Percentiles rank a stretch among this genome's conserved stretches.
phyloP scores from a whole-genome alignment of 2,888 invertebrate species.

The Monochamus alternatus region DNA sequence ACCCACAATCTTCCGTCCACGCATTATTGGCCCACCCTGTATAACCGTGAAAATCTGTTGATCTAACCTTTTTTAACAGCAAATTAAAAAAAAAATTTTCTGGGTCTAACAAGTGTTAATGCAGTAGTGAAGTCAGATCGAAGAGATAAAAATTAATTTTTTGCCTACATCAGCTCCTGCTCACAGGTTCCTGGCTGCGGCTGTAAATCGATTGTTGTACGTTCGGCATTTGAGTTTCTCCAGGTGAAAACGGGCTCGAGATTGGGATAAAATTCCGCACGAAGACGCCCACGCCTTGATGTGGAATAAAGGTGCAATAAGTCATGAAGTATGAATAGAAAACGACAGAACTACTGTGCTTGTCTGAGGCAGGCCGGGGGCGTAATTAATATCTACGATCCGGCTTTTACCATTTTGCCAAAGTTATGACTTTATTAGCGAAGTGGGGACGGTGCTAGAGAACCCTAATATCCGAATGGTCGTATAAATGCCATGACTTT shows the following conservation, averaged over 20 bases:
- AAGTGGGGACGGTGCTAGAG: background rate
- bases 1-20: too few species aligned
- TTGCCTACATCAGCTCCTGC: background rate
- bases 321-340: slow-evolving; percentile 4
- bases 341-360: slow-evolving; percentile 9
- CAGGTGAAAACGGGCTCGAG: background rate
- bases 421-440: slow-evolving; percentile 7
- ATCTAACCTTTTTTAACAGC: too few species aligned
- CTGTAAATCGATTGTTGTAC: slow-evolving; percentile 12
- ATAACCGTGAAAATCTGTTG: too few species aligned
- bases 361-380: background rate
- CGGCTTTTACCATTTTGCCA: slow-evolving; percentile 4
- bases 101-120: too few species aligned
- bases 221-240: slow-evolving; percentile 4
- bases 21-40: too few species aligned
- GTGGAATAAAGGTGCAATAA: slow-evolving; percentile 8
- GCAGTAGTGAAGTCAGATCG: background rate
- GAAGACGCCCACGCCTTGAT: slow-evolving; percentile 1
- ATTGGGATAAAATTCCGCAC: slow-evolving; percentile 7
- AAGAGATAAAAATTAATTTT: background rate
- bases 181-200: background rate
- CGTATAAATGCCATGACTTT: too few species aligned
- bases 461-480: background rate
- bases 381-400: slow-evolving; percentile 2
- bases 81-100: too few species aligned